phyloP scores from a whole-genome alignment of 1,140 invertebrate genomes.

The Caenorhabditis tropicalis region DNA sequence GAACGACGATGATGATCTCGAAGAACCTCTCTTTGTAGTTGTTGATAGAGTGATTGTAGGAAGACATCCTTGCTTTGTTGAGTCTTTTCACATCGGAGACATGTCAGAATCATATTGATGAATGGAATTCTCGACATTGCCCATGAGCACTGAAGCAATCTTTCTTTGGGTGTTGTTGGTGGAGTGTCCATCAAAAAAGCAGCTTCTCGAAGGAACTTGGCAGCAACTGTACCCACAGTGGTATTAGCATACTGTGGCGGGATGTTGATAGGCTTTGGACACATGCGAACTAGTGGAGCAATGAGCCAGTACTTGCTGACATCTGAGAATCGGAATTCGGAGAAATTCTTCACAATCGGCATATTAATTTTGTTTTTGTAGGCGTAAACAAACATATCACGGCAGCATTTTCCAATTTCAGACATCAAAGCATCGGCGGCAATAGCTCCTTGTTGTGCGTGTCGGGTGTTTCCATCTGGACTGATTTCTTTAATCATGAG shows the following conservation, averaged over 20 bases:
- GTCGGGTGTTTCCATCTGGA: conserved; percentile 1
- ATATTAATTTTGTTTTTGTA: conserved; percentile 26
- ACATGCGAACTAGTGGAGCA: conserved; percentile 36
- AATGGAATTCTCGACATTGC: neutral
- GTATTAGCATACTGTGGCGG: neutral
- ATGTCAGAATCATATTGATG: neutral
- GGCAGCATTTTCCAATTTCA: conserved; percentile 49
- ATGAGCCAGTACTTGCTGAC: conserved; percentile 48
- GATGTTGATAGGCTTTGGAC: conserved; percentile 39
- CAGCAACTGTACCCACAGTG: neutral
- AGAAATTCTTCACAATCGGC: neutral
- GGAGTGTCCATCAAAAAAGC: neutral
- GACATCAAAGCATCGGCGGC: conserved; percentile 46
- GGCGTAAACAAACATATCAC: conserved; percentile 10
- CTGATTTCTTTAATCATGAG: conserved; percentile 55
- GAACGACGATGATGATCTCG: neutral
- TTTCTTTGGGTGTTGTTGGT: neutral
- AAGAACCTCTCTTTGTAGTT: conserved; percentile 1
- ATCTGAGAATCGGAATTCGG: conserved; percentile 22
- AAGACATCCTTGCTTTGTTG: neutral
- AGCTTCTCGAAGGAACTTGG: conserved; percentile 9
- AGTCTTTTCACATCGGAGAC: neutral
- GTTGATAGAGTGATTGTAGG: neutral
- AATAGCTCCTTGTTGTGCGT: conserved; percentile 49
- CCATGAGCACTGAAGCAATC: neutral